phyloP scores from a whole-genome alignment of 2,797 vertebrate species.

The Cyprinodon diabolis region DNA sequence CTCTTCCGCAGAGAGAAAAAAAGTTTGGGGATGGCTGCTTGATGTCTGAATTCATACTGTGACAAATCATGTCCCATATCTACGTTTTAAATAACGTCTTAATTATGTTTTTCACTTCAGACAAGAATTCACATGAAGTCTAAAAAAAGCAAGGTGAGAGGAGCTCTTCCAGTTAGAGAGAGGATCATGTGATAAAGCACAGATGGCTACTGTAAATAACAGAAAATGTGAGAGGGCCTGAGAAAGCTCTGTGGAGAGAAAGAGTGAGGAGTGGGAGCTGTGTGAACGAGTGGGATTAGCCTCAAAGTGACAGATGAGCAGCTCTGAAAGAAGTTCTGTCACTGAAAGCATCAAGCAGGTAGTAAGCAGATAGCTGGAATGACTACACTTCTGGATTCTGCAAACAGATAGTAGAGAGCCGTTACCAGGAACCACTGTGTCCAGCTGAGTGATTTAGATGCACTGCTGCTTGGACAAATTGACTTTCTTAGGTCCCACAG shows the following conservation, averaged over 20 bases:
- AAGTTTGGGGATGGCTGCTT: background rate
- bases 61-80: background rate
- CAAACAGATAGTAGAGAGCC: constrained; percentile 41
- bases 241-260: constrained; percentile 27
- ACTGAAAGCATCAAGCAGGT: constrained; percentile 49
- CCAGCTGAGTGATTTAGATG: constrained; percentile 35
- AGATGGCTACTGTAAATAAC: constrained; percentile 26
- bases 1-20: background rate
- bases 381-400: constrained; percentile 49
- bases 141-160: constrained; percentile 6
- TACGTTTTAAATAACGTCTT: background rate
- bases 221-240: constrained; percentile 6
- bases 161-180: constrained; percentile 14
- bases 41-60: background rate
- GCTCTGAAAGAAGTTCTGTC: constrained; percentile 52
- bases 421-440: constrained; percentile 19
- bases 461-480: constrained; percentile 20
- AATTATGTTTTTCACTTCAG: background rate
- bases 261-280: constrained; percentile 29
- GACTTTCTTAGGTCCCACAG: constrained; percentile 19
- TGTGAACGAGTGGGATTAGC: constrained; percentile 56
- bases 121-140: background rate
- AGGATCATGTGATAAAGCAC: background rate
- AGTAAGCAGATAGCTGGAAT: constrained; percentile 53
- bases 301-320: constrained; percentile 63